These are phyloP conservation scores for Bostrychus sinensis DNA, from an alignment of 2,113 vertebrate species.

Conservation along the genomic window DNA sequence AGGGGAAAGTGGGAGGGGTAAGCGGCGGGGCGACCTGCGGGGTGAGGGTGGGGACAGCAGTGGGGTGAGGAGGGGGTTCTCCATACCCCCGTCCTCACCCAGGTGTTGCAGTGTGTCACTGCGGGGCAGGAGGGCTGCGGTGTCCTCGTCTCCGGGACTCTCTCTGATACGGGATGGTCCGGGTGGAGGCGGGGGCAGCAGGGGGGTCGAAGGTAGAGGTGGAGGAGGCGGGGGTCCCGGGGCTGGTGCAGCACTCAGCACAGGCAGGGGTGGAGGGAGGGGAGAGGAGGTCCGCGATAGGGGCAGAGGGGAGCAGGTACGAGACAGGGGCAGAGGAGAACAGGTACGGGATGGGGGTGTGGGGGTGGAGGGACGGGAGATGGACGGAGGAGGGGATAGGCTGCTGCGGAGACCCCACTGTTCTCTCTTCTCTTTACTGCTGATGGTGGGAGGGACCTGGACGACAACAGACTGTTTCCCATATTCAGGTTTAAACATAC, in stretches of 20 bases:
- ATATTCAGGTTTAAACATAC: too few relatives aligned
- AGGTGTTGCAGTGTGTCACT: slow-evolving; percentile 84
- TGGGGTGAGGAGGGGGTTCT: slow-evolving; percentile 89
- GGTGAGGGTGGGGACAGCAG: slow-evolving; percentile 71
- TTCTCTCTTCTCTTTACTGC: slow-evolving; percentile 75
- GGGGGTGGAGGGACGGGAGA: slow-evolving; percentile 67
- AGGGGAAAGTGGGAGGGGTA: slow-evolving; percentile 73
- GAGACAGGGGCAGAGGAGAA: slow-evolving; percentile 64
- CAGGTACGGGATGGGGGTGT: slow-evolving; percentile 65
- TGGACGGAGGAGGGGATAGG: slow-evolving; percentile 73
- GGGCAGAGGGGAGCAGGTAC: slow-evolving; percentile 74
- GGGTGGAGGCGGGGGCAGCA: slow-evolving; percentile 29
- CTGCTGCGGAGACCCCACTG: slow-evolving; percentile 74
- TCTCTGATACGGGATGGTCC: slow-evolving; percentile 78
- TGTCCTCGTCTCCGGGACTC: slow-evolving; percentile 89
- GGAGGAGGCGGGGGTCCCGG: slow-evolving; percentile 61
- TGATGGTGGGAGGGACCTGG: slow-evolving; percentile 56
- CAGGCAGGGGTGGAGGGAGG: slow-evolving; percentile 64
- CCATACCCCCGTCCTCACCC: slow-evolving; percentile 85
- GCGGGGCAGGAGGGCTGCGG: slow-evolving; percentile 85
- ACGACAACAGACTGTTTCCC: background rate
- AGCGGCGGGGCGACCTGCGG: slow-evolving; percentile 14
- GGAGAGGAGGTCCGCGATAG: slow-evolving; percentile 66
- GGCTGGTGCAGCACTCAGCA: slow-evolving; percentile 62
- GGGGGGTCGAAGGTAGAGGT: slow-evolving; percentile 12